Percentiles rank a stretch among this genome's conserved stretches.
Conservation (phyloP, 2,113 vertebrate species). For the Rhabdornis inornatus region DNA sequence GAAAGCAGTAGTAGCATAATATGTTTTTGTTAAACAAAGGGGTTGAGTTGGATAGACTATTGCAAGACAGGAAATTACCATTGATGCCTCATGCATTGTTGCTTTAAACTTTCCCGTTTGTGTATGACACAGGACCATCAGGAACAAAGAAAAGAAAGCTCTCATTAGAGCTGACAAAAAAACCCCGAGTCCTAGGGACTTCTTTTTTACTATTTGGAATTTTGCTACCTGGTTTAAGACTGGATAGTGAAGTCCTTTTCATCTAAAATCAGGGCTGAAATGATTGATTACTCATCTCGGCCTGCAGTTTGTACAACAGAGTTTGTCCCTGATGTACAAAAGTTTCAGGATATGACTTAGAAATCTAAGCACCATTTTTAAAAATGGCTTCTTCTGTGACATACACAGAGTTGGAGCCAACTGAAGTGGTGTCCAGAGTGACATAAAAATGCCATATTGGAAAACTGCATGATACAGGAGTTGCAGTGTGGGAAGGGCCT, state of each 20-base stretch:
- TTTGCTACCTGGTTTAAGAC: neutral
- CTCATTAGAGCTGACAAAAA: neutral
- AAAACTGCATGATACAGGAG: neutral
- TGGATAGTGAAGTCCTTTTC: neutral
- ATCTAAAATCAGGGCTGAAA: neutral
- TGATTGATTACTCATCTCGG: neutral
- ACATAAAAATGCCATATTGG: neutral
- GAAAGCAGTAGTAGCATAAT: neutral
- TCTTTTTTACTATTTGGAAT: neutral
- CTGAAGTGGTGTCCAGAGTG: neutral
- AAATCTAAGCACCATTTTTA: neutral
- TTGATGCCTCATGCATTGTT: neutral
- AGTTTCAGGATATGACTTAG: neutral
- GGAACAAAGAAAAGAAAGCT: slow-evolving; percentile 24
- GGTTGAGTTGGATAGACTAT: neutral
- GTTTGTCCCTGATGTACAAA: neutral
- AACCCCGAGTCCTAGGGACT: rapidly evolving
- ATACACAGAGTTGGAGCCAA: neutral
- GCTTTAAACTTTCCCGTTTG: neutral
- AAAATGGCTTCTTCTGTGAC: neutral
- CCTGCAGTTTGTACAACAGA: neutral
- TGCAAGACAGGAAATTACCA: slow-evolving; percentile 41
- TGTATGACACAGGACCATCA: neutral
- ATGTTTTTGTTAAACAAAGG: neutral
- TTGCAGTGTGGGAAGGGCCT: neutral